Conservation (phyloP, 2,113 vertebrate species). For the Rhynchomys soricoides region DNA sequence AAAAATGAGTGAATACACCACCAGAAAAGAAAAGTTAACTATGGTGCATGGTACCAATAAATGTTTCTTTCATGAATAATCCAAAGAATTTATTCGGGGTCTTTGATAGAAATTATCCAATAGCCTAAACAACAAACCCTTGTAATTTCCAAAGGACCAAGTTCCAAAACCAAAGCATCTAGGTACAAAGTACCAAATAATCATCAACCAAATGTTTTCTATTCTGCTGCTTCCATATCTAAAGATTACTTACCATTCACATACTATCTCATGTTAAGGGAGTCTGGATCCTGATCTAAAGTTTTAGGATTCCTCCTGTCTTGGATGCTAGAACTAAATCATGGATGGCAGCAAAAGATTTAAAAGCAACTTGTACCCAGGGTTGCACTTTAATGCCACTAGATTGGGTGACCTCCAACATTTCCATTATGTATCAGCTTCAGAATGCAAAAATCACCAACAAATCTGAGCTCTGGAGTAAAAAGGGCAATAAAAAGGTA, state of each 20-base stretch:
- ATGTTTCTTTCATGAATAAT: neutral
- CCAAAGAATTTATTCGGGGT: neutral
- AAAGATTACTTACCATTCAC: neutral
- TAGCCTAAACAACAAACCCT: neutral
- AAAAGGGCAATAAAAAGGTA: neutral
- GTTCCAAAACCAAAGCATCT: neutral
- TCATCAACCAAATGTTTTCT: neutral
- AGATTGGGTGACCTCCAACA: neutral
- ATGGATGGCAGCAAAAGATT: too few species aligned
- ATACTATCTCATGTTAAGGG: neutral
- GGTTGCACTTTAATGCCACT: neutral
- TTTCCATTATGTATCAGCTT: neutral
- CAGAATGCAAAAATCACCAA: neutral
- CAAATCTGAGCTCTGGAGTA: neutral
- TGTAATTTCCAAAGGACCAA: neutral
- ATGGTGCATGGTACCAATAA: accelerated
- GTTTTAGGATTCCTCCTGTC: neutral
- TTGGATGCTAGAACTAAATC: neutral
- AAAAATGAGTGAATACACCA: neutral
- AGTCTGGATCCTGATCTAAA: neutral
- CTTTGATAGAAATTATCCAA: neutral
- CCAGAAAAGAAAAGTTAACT: neutral
- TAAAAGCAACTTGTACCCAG: neutral
- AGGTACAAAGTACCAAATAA: neutral
- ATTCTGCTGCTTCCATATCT: neutral